Evolutionary conservation across 2,797 vertebrate genomes (phyloP), one percentile per base, ranked within the genome.

Genomic region (Tadarida brasiliensis): DNA sequence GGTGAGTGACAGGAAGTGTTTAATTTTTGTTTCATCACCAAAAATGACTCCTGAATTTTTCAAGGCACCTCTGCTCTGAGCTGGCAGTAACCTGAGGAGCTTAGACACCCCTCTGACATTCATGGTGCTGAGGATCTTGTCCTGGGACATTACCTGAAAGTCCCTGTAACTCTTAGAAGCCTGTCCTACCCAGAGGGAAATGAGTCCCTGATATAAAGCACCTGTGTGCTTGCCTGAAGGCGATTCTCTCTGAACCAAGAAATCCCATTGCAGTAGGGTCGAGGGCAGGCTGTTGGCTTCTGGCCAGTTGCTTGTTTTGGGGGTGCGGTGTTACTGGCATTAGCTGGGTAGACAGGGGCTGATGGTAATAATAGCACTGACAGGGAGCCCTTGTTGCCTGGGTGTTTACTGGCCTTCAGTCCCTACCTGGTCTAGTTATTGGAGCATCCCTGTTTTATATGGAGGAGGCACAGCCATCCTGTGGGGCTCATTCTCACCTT

Each of bases 401-500:
- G n/a, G 26, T 56, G 10, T 74, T 54, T 26, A 12, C 67, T 44
- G 68, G 90, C 33, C 59, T 33, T 11, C 17, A 35, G 80, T 30
- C 7, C 57, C 12, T 0, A 0, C 17, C n/a, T 11, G 9, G 0
- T 15, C 1, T 68, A 28, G n/a, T 54, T 61, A 73, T 68, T 15
- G 11, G 2, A 1, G n/a, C 14, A 49, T 15, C 19, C 30, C 44
- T 2, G 0, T 9, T 68, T 10, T 26, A 33, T 7, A 1, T 0
- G 0, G n/a, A 4, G 30, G 67, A 28, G 28, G 54, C 0, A 4
- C 16, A 2, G 44, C 33, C 6, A 6, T 33, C 56, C 33, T 2
- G 5, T 17, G 16, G 54, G 26, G 1, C 44, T 47, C 1, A 1
- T 24, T 94, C 56, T 54, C 17, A 30, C 22, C 39, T 84, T 16